Conservation (phyloP, 2,888 invertebrate species). For the Drosophila gaucha region DNA sequence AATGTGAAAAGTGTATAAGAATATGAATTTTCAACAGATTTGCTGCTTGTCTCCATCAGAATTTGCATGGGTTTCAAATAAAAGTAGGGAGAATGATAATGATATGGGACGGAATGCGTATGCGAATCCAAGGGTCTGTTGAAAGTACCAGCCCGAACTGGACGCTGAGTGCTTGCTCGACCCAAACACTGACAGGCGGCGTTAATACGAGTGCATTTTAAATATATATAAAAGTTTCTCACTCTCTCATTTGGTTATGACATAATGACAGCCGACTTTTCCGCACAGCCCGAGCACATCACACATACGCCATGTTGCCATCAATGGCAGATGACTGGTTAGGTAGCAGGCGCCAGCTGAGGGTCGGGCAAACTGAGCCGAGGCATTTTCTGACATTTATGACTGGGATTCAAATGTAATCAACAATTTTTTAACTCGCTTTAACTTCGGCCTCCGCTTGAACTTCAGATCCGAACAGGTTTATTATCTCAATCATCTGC, state of each 20-base stretch:
- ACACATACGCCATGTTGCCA: constrained; percentile 48
- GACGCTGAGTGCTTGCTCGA: constrained; percentile 8
- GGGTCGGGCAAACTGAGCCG: constrained; percentile 26
- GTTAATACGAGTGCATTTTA: constrained; percentile 60
- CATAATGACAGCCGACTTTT: constrained; percentile 74
- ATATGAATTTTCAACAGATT: constrained; percentile 1
- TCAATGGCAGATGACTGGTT: constrained; percentile 25
- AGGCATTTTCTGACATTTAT: constrained; percentile 72
- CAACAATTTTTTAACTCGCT: constrained; percentile 61
- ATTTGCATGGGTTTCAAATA: constrained; percentile 3
- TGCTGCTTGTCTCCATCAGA: not conserved
- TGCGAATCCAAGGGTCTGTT: not conserved
- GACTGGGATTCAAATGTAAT: constrained; percentile 79
- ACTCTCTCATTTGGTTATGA: constrained; percentile 64
- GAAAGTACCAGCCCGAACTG: constrained; percentile 22
- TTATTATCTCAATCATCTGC: constrained; percentile 50
- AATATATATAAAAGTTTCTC: constrained; percentile 37
- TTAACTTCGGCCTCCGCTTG: constrained; percentile 30
- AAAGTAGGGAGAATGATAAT: constrained; percentile 6
- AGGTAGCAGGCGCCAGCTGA: constrained; percentile 5
- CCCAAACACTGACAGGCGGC: constrained; percentile 34
- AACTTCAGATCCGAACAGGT: constrained; percentile 37
- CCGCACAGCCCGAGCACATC: constrained; percentile 34
- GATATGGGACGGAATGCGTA: not conserved
- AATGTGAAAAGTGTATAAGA: not conserved